Conservation (phyloP, 1,140 invertebrate genomes). For the Lucilia sericata region DNA sequence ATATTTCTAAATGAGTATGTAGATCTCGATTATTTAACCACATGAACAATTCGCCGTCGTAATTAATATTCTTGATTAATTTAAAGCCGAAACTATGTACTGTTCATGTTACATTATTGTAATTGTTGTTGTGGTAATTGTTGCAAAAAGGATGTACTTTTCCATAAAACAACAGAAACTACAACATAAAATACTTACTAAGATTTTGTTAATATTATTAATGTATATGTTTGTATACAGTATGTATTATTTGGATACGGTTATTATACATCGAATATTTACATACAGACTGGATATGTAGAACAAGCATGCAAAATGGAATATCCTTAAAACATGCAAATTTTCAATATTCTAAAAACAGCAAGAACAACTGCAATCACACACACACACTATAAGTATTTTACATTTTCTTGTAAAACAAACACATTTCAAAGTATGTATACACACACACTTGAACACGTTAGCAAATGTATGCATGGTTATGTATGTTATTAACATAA, state of each 20-base stretch:
- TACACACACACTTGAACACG: not conserved
- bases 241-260: not conserved
- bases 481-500: slow-evolving; percentile 1
- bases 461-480: not conserved
- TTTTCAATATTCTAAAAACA: slow-evolving; percentile 29
- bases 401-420: no score
- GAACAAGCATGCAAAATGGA: slow-evolving; percentile 40
- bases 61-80: no score
- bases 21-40: no score
- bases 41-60: no score
- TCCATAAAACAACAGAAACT: not conserved
- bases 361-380: not conserved
- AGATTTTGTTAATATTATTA: not conserved
- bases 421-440: no score
- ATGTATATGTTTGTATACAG: no score
- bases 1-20: no score
- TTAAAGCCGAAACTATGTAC: not conserved
- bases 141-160: slow-evolving; percentile 5
- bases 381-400: not conserved
- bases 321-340: slow-evolving; percentile 45
- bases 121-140: not conserved
- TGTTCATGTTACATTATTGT: not conserved
- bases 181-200: not conserved
- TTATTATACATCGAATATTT: slow-evolving; percentile 2
- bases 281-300: slow-evolving; percentile 9